Evolutionary conservation across 2,888 invertebrate genomes (phyloP).

Genomic region (Vannuccia rotundouncinata): DNA sequence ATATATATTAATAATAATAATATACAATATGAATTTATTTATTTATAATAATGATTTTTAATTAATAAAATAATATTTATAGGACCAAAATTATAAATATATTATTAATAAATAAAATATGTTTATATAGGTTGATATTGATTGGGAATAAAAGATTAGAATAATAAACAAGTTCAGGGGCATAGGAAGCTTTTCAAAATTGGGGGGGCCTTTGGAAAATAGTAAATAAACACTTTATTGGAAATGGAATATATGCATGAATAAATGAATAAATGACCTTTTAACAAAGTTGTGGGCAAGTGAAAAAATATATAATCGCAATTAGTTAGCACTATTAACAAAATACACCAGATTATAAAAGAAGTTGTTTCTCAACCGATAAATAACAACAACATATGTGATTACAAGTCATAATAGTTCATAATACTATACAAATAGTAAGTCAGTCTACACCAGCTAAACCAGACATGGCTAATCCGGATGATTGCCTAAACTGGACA

Average conservation of each 20-base stretch:
- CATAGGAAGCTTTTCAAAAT: too few relatives aligned
- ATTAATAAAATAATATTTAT: too few relatives aligned
- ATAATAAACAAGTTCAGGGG: too few relatives aligned
- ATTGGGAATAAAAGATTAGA: too few relatives aligned
- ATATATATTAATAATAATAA: too few relatives aligned
- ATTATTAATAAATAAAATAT: too few relatives aligned
- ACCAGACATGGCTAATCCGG: slow-evolving; percentile 2
- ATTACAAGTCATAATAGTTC: slow-evolving; percentile 23
- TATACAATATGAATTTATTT: too few relatives aligned
- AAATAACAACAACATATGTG: slow-evolving; percentile 24
- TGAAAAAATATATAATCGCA: slow-evolving; percentile 17
- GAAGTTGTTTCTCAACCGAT: slow-evolving; percentile 16
- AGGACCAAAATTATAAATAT: too few relatives aligned
- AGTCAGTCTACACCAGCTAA: slow-evolving; percentile 24
- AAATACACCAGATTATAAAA: slow-evolving; percentile 26
- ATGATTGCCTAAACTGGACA: slow-evolving; percentile 16
- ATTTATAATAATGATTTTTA: too few relatives aligned
- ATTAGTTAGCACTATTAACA: slow-evolving; percentile 21
- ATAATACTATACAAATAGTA: slow-evolving; percentile 23
- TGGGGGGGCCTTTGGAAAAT: too few relatives aligned
- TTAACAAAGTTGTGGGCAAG: slow-evolving; percentile 21
- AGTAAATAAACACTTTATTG: slow-evolving; percentile 26
- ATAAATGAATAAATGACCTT: slow-evolving; percentile 7
- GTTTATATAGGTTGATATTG: too few relatives aligned
- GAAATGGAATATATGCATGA: slow-evolving; percentile 26